phyloP scores from a whole-genome alignment of 2,113 vertebrate genomes.

The Dermatemys mawii region DNA sequence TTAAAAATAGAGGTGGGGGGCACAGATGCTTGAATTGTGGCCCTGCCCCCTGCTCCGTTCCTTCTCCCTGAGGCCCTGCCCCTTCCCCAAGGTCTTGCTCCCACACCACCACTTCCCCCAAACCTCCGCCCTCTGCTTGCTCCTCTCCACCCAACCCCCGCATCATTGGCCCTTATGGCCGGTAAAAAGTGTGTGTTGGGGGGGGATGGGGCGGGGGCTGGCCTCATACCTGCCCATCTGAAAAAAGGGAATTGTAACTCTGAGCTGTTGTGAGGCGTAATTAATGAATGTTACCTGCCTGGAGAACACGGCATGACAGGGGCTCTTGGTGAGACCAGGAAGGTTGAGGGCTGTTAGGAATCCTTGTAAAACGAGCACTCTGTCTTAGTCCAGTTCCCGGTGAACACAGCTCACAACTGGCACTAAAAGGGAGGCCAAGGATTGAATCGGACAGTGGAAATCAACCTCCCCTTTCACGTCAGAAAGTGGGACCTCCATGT shows the following conservation, averaged over 20 bases:
- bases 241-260: neutral
- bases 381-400: neutral
- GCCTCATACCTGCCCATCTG: neutral
- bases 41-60: no score
- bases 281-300: neutral
- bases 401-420: neutral
- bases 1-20: no score
- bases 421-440: neutral
- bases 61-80: no score
- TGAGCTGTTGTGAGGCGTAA: neutral
- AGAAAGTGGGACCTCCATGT: neutral
- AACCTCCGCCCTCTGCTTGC: no score
- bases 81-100: no score
- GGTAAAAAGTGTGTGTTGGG: no score
- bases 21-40: no score
- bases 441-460: neutral
- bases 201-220: no score
- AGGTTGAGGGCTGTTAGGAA: neutral
- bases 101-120: no score
- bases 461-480: neutral
- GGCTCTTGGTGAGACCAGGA: neutral
- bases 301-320: neutral
- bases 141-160: no score
- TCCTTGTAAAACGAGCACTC: neutral
- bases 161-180: no score